phyloP scores from a whole-genome alignment of 2,113 vertebrate genomes.

The Notarius lentiginosus region DNA sequence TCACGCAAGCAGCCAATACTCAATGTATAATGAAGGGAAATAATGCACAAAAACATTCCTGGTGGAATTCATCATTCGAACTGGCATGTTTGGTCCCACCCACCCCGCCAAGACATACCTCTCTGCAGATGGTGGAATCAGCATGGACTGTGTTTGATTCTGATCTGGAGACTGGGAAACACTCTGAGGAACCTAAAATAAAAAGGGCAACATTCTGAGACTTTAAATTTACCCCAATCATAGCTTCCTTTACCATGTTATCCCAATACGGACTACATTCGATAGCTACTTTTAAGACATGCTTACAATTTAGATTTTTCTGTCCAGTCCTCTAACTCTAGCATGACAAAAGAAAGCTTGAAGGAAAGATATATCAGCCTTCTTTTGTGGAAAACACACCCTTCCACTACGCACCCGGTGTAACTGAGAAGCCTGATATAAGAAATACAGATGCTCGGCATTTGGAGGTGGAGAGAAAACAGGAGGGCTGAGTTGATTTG shows the following conservation, averaged over 20 bases:
- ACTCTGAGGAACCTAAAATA: slow-evolving; percentile 63
- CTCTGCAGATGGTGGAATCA: slow-evolving; percentile 80
- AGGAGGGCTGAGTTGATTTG: slow-evolving; percentile 68
- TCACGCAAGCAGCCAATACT: no score
- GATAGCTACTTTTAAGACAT: neutral
- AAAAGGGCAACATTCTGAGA: neutral
- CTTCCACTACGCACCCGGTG: slow-evolving; percentile 32
- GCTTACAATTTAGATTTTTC: neutral
- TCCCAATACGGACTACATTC: neutral
- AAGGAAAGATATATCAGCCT: neutral
- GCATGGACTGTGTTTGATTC: slow-evolving; percentile 64
- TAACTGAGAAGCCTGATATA: slow-evolving; percentile 73
- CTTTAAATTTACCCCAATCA: neutral
- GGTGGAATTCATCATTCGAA: neutral
- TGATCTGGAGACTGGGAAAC: slow-evolving; percentile 78
- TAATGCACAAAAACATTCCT: neutral
- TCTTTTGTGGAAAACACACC: slow-evolving; percentile 37
- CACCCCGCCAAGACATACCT: slow-evolving; percentile 67
- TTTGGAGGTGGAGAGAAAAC: slow-evolving; percentile 75
- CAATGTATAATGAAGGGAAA: neutral
- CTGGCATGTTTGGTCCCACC: no score
- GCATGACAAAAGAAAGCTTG: neutral
- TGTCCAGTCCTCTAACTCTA: neutral
- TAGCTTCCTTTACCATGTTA: neutral
- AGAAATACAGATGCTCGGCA: slow-evolving; percentile 76